Evolutionary conservation across 2,797 vertebrate genomes (phyloP), one percentile per base, ranked within the genome.

Genomic region (Sebastes nivosus): DNA sequence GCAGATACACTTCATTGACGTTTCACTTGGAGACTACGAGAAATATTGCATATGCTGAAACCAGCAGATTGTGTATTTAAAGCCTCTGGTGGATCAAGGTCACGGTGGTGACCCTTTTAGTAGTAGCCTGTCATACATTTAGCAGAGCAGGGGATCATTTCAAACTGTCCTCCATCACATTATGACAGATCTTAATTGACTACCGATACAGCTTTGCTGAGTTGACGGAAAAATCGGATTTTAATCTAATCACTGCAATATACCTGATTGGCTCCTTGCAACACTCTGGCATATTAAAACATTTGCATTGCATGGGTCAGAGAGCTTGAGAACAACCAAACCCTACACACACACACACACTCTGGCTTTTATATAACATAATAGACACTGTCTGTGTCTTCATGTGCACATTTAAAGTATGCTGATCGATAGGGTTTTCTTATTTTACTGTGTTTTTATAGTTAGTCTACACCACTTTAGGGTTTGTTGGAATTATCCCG

Each of bases 141-240:
- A 94, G 90, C 89, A 86, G 88, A 88, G 86, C 87, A 87, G 81
- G 88, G 90, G 89, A 95, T 95, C 89, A 93, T 94, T 95, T 94
- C 92, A 95, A 96, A 94, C 90, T 92, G 92, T 94, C 93, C 90
- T 94, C 89, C 92, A 94, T 95, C 93, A 94, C 88, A 92, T 95
- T 95, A 95, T 94, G 93, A 94, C 90, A 89, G 84, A 93, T 94
- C 93, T 93, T 94, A 95, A 95, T 95, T 95, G 95, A 95, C 93
- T 94, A 91, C 90, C 92, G 38, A 95, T 94, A 89, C 67, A 30
- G 81, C 83, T 92, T 90, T 94, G 95, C 95, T 94, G 95, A 95
- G 89, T 90, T 85, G 87, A 93, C 93, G 67, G 87, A 94, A 93
- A 94, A 94, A 93, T 92, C 78, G 4, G 90, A 95, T 94, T 94